Percentiles rank a stretch among this genome's conserved stretches.
These are phyloP conservation scores for Anoplophora glabripennis DNA, from an alignment of 1,140 invertebrate genomes.

Conservation along the genomic window DNA sequence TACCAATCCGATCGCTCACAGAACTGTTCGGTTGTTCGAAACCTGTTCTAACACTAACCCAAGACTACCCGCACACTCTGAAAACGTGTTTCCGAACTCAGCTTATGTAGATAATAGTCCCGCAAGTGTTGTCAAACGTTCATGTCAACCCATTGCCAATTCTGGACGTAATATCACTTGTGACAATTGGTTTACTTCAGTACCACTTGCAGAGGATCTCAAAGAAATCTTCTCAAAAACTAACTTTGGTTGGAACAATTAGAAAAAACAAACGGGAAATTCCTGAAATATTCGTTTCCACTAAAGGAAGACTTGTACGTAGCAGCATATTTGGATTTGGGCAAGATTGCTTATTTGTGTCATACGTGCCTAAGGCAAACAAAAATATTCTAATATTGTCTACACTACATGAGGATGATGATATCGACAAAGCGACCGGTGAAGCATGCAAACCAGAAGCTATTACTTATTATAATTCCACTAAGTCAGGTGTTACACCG, in stretches of 20 bases:
- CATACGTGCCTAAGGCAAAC: conserved; percentile 11
- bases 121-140: conserved; percentile 17
- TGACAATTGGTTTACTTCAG: conserved; percentile 46
- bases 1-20: too few species aligned
- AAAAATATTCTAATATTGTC: conserved; percentile 25
- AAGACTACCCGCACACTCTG: too few species aligned
- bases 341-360: not conserved
- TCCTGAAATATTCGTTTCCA: conserved; percentile 40
- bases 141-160: conserved; percentile 20
- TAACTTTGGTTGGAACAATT: conserved; percentile 45
- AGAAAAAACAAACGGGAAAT: conserved; percentile 48
- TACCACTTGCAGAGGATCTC: conserved; percentile 41
- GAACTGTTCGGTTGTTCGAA: too few species aligned
- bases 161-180: conserved; percentile 46
- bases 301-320: conserved; percentile 20
- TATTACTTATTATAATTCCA: conserved; percentile 47
- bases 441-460: conserved; percentile 45
- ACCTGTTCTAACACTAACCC: too few species aligned
- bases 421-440: conserved; percentile 23
- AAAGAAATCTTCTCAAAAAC: conserved; percentile 32
- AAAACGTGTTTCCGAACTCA: too few species aligned
- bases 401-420: conserved; percentile 28
- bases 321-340: not conserved
- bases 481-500: conserved; percentile 48
- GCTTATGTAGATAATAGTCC: conserved; percentile 24